Percentiles rank a stretch among this genome's conserved stretches.
Evolutionary conservation across 2,797 vertebrate species (phyloP).

Genomic region (Odontamblyopus rebecca): DNA sequence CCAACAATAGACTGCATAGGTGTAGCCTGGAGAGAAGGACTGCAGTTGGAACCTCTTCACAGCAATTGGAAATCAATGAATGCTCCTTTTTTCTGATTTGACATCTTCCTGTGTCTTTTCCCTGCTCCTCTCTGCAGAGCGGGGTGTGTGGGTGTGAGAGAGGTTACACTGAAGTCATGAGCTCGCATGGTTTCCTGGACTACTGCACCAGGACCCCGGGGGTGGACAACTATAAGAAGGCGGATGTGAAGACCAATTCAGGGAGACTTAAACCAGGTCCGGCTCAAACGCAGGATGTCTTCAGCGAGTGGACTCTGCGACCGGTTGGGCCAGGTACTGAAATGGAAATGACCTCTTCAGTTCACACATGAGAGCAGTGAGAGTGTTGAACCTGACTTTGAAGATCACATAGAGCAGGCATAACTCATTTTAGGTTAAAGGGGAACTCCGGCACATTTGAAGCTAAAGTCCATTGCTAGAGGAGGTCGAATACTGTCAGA

Average conservation of each 20-base stretch:
- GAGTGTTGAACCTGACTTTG: conserved; percentile 44
- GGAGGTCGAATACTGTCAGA: too few relatives aligned
- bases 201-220: conserved; percentile 95
- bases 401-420: conserved; percentile 16
- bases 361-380: conserved; percentile 17
- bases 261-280: conserved; percentile 89
- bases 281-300: conserved; percentile 90
- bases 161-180: conserved; percentile 96
- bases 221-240: conserved; percentile 91
- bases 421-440: too few relatives aligned
- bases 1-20: not conserved
- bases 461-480: too few relatives aligned
- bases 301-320: conserved; percentile 92
- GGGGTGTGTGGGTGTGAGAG: conserved; percentile 94
- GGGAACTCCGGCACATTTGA: too few relatives aligned
- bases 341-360: conserved; percentile 39
- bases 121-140: conserved; percentile 70
- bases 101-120: conserved; percentile 14
- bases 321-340: conserved; percentile 93
- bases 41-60: conserved; percentile 23
- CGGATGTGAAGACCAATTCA: conserved; percentile 92
- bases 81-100: conserved; percentile 17
- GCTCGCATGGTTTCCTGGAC: conserved; percentile 91
- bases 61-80: conserved; percentile 30
- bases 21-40: not conserved